Base-by-base conservation (phyloP, 1,140 invertebrate genomes). In the Drosophila eugracilis region DNA sequence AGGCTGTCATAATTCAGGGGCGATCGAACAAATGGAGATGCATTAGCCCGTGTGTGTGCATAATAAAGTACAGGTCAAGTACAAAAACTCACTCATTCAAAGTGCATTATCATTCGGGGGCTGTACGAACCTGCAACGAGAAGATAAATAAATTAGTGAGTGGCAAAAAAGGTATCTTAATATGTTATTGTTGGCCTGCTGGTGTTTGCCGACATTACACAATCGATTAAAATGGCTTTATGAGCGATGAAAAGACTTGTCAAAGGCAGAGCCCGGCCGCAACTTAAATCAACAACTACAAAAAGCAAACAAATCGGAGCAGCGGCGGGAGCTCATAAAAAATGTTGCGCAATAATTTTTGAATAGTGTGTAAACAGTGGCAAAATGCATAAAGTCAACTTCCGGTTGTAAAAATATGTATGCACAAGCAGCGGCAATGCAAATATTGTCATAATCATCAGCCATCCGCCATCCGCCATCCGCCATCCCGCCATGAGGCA, bases 391-490 rank as follows among this genome's bases (percentile, higher is more conserved):
- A 85, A 85, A 86, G 81, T 85, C 81, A 85, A 85, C 81, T 85
- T 85, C 80, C 80, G 80, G 30, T 62, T 74, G 70, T 63, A 74
- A 74, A 74, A 74, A 74, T 74, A 75, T 75, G 70, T 73, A 30
- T 73, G 58, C 57, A 60, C 54, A 59, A 53, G 70, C 72, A 53
- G 41, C 32, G 60, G 36, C 60, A 80, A 63, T 49, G 81, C 80
- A 85, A 85, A 85, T 85, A 86, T 85, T 85, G 80, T 85, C 81
- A 86, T 86, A 85, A 86, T 85, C 81, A 86, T 85, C 81, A 84
- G 57, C 76, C 52, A 21, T 24, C 47, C 34, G 32, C 55, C 28
- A 50, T 34, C 70, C 58, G 53, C 66, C 57, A 57, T 39, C 52
- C n/a, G n/a, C n/a, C n/a, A n/a, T n/a, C 28, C 36, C 47, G 70